Percentiles rank a stretch among this genome's conserved stretches.
phyloP scores from a whole-genome alignment of 2,888 invertebrate genomes.

The Mimachlamys varia region DNA sequence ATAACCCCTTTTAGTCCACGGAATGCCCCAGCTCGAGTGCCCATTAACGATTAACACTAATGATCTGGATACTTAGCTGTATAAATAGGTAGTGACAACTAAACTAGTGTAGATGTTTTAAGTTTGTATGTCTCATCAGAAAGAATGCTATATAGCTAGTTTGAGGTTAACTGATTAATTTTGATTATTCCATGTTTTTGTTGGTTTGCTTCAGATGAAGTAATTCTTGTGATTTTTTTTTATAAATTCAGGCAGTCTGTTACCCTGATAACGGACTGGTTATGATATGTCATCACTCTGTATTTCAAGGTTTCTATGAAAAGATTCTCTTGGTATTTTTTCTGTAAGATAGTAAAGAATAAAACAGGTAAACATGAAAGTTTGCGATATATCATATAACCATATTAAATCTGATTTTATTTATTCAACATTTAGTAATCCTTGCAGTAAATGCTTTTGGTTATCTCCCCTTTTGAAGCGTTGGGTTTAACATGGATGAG shows the following conservation, averaged over 20 bases:
- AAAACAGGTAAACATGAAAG: not conserved
- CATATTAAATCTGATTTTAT: not conserved
- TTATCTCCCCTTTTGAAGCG: not conserved
- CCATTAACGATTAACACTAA: conserved; percentile 36
- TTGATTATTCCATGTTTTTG: too few relatives aligned
- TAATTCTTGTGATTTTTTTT: too few relatives aligned
- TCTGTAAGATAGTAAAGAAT: too few relatives aligned
- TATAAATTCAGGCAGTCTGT: too few relatives aligned
- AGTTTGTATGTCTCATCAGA: too few relatives aligned
- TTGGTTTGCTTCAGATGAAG: too few relatives aligned
- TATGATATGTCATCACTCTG: too few relatives aligned
- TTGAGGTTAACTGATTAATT: not conserved
- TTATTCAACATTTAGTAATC: not conserved
- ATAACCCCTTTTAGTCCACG: not conserved
- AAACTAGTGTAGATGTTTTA: conserved; percentile 41
- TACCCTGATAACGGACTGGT: too few relatives aligned
- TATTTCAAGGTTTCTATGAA: too few relatives aligned
- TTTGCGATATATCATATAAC: too few relatives aligned
- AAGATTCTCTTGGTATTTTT: too few relatives aligned
- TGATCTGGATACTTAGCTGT: conserved; percentile 40
- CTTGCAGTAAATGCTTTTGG: not conserved
- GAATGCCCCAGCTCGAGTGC: conserved; percentile 28
- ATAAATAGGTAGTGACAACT: too few relatives aligned
- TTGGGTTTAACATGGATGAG: not conserved
- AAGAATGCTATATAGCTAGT: not conserved